Base-by-base conservation (phyloP, 92 coral and sea anemone genomes). In the Isaurus tuberculatus region DNA sequence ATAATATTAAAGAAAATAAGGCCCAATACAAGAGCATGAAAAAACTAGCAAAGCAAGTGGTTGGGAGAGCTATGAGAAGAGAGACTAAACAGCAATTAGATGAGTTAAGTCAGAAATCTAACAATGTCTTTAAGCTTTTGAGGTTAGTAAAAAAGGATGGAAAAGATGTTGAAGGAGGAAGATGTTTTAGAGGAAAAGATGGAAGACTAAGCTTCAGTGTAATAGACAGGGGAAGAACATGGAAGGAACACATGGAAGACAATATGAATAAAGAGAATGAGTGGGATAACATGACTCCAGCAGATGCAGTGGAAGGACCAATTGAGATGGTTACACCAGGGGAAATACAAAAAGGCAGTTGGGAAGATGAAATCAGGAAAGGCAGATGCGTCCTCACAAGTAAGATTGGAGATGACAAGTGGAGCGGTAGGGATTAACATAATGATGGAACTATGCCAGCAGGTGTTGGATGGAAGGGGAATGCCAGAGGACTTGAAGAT, bases 131-230 rank as follows among this genome's bases (percentile, higher is more conserved):
- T 27, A 70, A 31, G 75, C n/a, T 70, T 3, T 44, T 70, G 5
- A 70, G 30, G 51, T 30, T n/a, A 0, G 3, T 70, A 46, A 30
- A 70, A 70, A 32, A 70, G 0, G 51, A 70, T 27, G 75, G 75
- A 19, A 70, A 8, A 70, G 46, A 70, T 70, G 46, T 70, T 70
- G 75, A 70, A 43, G 51, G 51, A 10, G 75, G 75, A 70, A 70
- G 75, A 70, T 70, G 75, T 46, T 27, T 70, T n/a, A 30, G 75
- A 31, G 75, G 75, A 0, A 70, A 1, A 9, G 75, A 70, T 70
- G 75, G 75, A 3, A 70, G 51, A 46, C n/a, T 70, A 46, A 27
- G 30, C 30, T 70, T 70, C 51, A 70, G 75, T 70, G 75, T 5
- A 26, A 66, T 5, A 66, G 27, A 66, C 3, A 66, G 72, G 17